Evolutionary conservation across 2,888 invertebrate genomes (phyloP).

Genomic region (Cheilosia soror): DNA sequence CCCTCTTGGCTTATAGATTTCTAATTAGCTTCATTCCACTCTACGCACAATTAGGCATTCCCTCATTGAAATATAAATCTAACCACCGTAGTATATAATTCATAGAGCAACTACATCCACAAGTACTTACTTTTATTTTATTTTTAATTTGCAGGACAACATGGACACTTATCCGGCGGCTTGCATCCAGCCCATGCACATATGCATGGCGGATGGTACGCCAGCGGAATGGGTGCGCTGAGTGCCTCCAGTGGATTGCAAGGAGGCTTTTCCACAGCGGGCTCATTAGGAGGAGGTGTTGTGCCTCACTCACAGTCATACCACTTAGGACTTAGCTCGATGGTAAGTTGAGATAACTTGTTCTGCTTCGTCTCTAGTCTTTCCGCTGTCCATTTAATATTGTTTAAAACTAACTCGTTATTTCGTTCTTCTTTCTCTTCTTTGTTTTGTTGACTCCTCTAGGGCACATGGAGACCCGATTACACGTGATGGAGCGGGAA

Average conservation of each 20-base stretch:
- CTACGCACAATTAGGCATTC: background rate
- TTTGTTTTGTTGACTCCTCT: constrained; percentile 76
- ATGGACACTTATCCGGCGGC: constrained; percentile 87
- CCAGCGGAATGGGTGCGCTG: constrained; percentile 86
- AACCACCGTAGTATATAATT: background rate
- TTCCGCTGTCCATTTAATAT: constrained; percentile 1
- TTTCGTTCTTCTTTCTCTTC: constrained; percentile 41
- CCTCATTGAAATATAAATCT: background rate
- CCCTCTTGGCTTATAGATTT: no score
- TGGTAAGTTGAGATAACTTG: constrained; percentile 84
- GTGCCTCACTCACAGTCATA: constrained; percentile 88
- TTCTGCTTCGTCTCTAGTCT: constrained; percentile 18
- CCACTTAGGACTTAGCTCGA: constrained; percentile 88
- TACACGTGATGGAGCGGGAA: constrained; percentile 92
- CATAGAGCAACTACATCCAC: background rate
- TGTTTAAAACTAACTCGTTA: constrained; percentile 58
- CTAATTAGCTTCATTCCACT: no score
- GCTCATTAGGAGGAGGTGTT: constrained; percentile 86
- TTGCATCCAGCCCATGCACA: constrained; percentile 86
- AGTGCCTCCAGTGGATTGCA: constrained; percentile 86
- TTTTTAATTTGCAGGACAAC: constrained; percentile 85
- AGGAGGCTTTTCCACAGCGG: constrained; percentile 86
- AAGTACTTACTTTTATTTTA: constrained; percentile 3
- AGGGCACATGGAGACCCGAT: constrained; percentile 96
- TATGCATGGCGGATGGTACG: constrained; percentile 88